Percentiles rank a stretch among this genome's conserved stretches.
These are phyloP conservation scores for Gymnoscelis rufifasciata DNA, from an alignment of 2,888 invertebrate species.

Conservation along the genomic window DNA sequence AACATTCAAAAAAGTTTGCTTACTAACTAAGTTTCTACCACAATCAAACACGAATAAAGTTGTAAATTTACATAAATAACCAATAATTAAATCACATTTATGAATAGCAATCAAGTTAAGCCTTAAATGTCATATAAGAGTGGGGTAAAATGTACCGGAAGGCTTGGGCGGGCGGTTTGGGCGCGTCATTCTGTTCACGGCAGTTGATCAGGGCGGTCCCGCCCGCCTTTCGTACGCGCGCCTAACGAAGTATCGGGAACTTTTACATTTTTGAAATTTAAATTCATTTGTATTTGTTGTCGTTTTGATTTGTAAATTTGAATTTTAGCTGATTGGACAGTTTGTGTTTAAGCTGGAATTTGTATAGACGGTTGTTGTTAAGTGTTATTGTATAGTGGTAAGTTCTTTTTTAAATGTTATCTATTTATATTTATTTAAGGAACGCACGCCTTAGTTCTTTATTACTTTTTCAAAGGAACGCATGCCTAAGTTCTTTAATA, in stretches of 20 bases:
- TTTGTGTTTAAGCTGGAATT: too few species aligned
- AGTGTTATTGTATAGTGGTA: too few species aligned
- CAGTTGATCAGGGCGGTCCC: slow-evolving; percentile 43
- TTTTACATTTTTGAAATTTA: slow-evolving; percentile 4
- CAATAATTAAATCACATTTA: neutral
- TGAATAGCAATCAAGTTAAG: neutral
- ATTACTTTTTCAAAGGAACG: too few species aligned
- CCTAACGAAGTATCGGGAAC: slow-evolving; percentile 22
- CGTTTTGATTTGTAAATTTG: neutral
- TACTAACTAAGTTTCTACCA: too few species aligned
- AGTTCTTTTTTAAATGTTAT: too few species aligned
- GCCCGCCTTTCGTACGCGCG: slow-evolving; percentile 30
- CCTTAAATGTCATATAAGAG: slow-evolving; percentile 20
- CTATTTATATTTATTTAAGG: too few species aligned
- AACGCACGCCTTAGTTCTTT: too few species aligned
- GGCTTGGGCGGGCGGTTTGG: slow-evolving; percentile 39
- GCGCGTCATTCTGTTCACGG: slow-evolving; percentile 38
- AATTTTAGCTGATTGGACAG: neutral
- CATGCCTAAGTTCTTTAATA: too few species aligned
- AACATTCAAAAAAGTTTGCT: too few species aligned
- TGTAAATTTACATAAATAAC: neutral
- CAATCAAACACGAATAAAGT: too few species aligned
- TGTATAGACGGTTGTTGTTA: too few species aligned
- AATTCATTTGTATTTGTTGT: neutral
- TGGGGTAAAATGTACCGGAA: slow-evolving; percentile 15